These are phyloP conservation scores for Nomada flava DNA, from an alignment of 2,888 invertebrate species.

Conservation along the genomic window DNA sequence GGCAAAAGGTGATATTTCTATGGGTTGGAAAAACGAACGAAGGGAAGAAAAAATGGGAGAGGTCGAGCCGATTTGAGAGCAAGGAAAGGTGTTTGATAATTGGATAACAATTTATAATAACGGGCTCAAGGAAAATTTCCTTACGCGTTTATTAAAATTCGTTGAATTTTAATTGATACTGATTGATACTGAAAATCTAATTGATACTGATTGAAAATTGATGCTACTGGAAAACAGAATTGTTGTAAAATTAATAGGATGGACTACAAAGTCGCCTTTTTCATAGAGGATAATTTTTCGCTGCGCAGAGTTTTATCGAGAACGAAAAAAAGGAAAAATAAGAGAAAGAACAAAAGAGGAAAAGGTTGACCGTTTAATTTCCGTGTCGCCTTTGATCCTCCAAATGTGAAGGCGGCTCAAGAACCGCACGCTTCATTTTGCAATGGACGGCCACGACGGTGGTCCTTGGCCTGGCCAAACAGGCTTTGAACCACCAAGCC, in stretches of 20 bases:
- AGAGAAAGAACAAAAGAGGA: background rate
- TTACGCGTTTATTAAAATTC: background rate
- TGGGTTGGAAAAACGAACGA: constrained; percentile 1
- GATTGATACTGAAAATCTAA: too few relatives aligned
- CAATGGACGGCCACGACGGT: constrained; percentile 30
- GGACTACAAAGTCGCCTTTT: background rate
- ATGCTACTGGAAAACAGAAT: background rate
- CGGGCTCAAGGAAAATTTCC: too few relatives aligned
- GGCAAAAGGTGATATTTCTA: constrained; percentile 12
- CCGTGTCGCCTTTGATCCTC: constrained; percentile 27
- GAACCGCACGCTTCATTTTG: constrained; percentile 40
- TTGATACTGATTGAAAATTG: background rate
- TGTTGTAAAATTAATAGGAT: background rate
- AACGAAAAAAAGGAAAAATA: background rate
- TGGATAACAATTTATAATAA: background rate
- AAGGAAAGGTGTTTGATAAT: background rate
- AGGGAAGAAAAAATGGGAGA: background rate
- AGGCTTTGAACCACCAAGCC: constrained; percentile 79
- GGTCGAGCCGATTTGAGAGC: too few relatives aligned
- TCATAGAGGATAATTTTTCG: background rate
- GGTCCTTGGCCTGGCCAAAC: constrained; percentile 69
- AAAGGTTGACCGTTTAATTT: constrained; percentile 36
- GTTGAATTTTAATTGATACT: background rate
- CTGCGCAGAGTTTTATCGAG: too few relatives aligned
- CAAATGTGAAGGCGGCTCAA: constrained; percentile 30